Conservation (phyloP, 2,888 invertebrate species). For the Eristalis arbustorum region DNA sequence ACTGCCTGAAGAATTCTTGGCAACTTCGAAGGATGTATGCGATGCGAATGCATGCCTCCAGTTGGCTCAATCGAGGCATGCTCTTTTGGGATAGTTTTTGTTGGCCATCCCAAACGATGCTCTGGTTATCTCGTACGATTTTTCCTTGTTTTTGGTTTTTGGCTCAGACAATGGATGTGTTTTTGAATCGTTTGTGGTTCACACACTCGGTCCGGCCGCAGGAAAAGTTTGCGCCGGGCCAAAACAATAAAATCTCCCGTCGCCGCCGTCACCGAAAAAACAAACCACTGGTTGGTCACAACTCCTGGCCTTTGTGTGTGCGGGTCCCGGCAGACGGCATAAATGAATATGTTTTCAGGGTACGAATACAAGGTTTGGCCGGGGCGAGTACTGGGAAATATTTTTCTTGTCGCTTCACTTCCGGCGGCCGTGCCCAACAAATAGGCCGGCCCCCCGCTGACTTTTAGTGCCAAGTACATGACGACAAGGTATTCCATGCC, state of each 20-base stretch:
- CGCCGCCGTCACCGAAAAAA: not conserved
- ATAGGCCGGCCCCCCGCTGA: conserved; percentile 26
- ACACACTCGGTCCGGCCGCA: conserved; percentile 29
- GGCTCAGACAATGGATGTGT: conserved; percentile 23
- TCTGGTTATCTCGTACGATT: not conserved
- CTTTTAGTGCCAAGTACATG: conserved; percentile 15
- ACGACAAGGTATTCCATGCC: not conserved
- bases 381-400: conserved; percentile 1
- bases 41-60: not conserved
- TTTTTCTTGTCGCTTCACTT: conserved; percentile 32
- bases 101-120: not conserved
- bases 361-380: conserved; percentile 15
- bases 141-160: not conserved
- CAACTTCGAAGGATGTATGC: conserved; percentile 19
- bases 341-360: conserved; percentile 36
- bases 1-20: conserved; percentile 39
- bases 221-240: conserved; percentile 37
- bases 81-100: not conserved
- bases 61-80: not conserved
- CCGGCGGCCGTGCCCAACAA: conserved; percentile 35
- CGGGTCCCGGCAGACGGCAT: not conserved
- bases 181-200: conserved; percentile 32
- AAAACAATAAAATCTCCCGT: conserved; percentile 41
- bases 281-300: conserved; percentile 15
- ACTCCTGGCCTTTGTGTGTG: not conserved